Evolutionary conservation across 92 coral and sea anemone genomes (phyloP).

Genomic region (Isaurus tuberculatus): DNA sequence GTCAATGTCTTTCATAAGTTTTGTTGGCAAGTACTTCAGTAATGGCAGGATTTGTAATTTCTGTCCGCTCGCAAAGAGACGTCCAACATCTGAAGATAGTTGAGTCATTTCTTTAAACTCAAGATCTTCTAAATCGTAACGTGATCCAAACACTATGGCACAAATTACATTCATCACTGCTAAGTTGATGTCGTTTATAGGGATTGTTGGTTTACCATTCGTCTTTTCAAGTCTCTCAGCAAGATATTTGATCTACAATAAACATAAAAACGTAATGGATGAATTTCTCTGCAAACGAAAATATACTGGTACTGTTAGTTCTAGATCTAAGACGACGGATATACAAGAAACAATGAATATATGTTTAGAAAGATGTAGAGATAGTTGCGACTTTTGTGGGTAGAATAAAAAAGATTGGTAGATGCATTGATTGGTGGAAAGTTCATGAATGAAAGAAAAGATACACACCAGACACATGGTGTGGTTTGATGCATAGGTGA

Average conservation of each 20-base stretch:
- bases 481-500: no score
- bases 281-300: no score
- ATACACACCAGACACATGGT: no score
- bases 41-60: conserved; percentile 47
- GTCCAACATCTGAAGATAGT: neutral
- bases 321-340: no score
- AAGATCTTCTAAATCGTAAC: conserved; percentile 60
- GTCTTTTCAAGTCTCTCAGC: conserved; percentile 32
- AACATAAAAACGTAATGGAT: neutral
- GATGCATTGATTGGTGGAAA: no score
- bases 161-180: conserved; percentile 55
- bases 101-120: conserved; percentile 53
- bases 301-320: no score
- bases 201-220: conserved; percentile 18
- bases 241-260: neutral
- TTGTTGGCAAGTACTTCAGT: conserved; percentile 50
- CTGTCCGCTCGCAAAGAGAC: conserved; percentile 40
- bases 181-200: conserved; percentile 35
- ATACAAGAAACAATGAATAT: no score
- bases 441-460: no score
- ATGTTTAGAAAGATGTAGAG: neutral
- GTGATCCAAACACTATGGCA: conserved; percentile 50
- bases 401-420: neutral
- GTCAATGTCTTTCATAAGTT: neutral
- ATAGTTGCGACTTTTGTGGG: neutral